phyloP scores from a whole-genome alignment of 2,797 vertebrate genomes.

The Phoeniculus purpureus region DNA sequence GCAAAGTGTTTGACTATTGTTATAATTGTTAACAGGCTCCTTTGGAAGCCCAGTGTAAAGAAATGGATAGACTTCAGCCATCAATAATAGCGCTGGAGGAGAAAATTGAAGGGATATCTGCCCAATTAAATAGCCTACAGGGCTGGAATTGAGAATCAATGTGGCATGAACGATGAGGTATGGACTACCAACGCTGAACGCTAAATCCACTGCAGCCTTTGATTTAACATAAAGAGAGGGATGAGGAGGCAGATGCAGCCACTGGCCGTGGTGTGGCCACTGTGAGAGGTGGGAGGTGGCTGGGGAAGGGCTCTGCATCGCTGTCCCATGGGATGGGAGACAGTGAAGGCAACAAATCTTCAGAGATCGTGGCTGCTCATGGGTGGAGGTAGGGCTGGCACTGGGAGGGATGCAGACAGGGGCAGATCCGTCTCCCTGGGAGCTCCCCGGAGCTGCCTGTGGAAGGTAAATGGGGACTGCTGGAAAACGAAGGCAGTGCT shows the following conservation, averaged over 20 bases:
- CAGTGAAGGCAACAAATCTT: neutral
- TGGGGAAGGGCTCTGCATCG: fast-evolving
- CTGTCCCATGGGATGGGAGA: neutral
- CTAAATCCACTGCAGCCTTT: neutral
- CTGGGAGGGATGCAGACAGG: fast-evolving
- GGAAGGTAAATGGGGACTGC: neutral
- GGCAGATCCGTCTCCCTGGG: fast-evolving
- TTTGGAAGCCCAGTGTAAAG: neutral
- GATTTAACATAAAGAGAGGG: neutral
- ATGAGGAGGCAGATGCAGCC: neutral
- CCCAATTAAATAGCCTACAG: constrained; percentile 64
- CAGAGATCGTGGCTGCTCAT: neutral
- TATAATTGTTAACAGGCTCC: constrained; percentile 39
- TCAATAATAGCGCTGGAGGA: constrained; percentile 53
- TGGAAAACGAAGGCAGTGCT: fast-evolving
- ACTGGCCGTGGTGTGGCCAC: neutral
- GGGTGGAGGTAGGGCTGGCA: neutral
- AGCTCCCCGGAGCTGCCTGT: neutral
- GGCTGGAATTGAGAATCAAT: constrained; percentile 63
- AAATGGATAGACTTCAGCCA: constrained; percentile 37
- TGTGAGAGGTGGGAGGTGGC: neutral
- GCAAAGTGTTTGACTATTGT: neutral
- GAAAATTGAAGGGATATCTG: constrained; percentile 65
- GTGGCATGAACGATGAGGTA: constrained; percentile 48
- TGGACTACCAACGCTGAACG: neutral